Percentiles rank a stretch among this genome's conserved stretches.
These are phyloP conservation scores for Condylostylus longicornis DNA, from an alignment of 1,140 invertebrate species.

Conservation along the genomic window DNA sequence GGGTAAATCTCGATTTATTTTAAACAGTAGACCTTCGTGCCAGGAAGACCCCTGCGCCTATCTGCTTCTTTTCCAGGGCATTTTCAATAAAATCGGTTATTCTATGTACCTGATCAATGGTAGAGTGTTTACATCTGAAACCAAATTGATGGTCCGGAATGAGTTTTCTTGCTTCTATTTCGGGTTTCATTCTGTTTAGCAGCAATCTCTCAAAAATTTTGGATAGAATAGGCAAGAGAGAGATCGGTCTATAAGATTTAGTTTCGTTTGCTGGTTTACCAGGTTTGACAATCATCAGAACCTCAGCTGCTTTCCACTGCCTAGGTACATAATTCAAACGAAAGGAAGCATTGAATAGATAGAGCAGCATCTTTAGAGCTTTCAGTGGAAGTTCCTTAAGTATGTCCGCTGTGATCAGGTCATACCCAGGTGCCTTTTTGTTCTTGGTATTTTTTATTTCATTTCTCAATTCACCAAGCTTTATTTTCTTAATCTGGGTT, in stretches of 20 bases:
- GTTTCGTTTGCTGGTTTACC: conserved; percentile 16
- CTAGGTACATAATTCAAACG: conserved; percentile 13
- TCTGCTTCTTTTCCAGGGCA: conserved; percentile 13
- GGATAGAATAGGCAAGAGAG: conserved; percentile 17
- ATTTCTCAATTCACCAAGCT: too few relatives aligned
- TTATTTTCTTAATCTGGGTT: too few relatives aligned
- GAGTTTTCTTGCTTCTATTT: conserved; percentile 7
- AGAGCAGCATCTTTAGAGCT: too few relatives aligned
- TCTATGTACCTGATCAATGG: conserved; percentile 14
- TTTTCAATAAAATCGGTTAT: conserved; percentile 9
- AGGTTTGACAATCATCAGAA: conserved; percentile 22
- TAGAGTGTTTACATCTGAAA: conserved; percentile 14
- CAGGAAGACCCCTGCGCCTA: conserved; percentile 18
- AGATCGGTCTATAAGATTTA: conserved; percentile 23
- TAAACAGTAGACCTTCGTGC: conserved; percentile 19
- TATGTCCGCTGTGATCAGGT: too few relatives aligned
- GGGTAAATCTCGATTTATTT: conserved; percentile 5
- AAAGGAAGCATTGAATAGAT: too few relatives aligned
- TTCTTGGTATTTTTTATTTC: too few relatives aligned
- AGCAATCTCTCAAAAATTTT: conserved; percentile 26
- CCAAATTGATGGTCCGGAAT: conserved; percentile 26
- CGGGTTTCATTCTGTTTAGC: conserved; percentile 15
- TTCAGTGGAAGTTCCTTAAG: too few relatives aligned
- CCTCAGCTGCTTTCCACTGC: conserved; percentile 24
- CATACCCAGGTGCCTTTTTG: too few relatives aligned